Percentiles rank a stretch among this genome's conserved stretches.
These are phyloP conservation scores for Cairina moschata DNA, from an alignment of 2,113 vertebrate species.

Conservation along the genomic window DNA sequence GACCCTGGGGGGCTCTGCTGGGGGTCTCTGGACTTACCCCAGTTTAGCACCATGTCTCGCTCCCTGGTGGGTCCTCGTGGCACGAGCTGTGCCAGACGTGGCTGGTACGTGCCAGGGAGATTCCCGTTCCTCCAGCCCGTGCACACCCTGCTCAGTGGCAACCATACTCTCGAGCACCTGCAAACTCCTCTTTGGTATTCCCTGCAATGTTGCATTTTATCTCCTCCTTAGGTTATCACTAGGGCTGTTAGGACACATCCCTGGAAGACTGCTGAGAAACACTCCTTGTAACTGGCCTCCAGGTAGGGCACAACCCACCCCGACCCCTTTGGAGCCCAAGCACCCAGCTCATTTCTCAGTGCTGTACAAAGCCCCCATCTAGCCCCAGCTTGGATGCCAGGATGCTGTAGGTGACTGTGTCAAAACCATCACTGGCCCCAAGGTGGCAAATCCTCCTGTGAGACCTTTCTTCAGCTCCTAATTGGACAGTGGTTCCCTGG, in stretches of 20 bases:
- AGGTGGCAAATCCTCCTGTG: background rate
- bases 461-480: background rate
- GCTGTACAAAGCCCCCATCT: background rate
- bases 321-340: background rate
- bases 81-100: background rate
- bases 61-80: background rate
- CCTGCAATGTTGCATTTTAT: background rate
- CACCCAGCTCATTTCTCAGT: background rate
- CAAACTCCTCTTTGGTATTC: background rate
- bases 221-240: background rate
- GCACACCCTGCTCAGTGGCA: background rate
- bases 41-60: background rate
- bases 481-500: too few species aligned
- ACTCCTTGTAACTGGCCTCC: background rate
- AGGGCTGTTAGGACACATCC: background rate
- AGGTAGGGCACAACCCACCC: background rate
- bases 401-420: background rate
- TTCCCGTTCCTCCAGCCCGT: background rate
- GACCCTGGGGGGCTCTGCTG: background rate
- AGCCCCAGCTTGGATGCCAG: background rate
- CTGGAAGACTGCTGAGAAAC: background rate
- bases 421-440: background rate
- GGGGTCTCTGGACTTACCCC: background rate
- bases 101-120: background rate
- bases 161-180: background rate